Evolutionary conservation across 2,797 vertebrate species (phyloP), one percentile per base, ranked within the genome.

Genomic region (Chelmon rostratus): DNA sequence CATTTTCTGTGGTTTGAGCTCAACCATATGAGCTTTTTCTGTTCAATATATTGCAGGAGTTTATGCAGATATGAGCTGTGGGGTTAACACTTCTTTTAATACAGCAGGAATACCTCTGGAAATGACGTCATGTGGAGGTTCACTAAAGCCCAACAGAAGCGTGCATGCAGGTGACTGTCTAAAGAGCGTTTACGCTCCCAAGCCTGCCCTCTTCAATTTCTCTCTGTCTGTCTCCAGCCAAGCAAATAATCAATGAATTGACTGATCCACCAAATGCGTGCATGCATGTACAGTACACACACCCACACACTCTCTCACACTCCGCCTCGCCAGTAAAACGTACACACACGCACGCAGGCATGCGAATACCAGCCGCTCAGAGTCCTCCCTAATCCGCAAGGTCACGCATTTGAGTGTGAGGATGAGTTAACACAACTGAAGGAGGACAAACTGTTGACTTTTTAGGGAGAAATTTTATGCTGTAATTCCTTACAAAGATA

Each of bases 211-310:
- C 70, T 23, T 69, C 73, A 35, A 35, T 42, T 58, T 47, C 59
- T 40, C 18, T 63, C 74, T 85, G 85, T 88, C 61, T 87, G 79
- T 88, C 75, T 88, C 77, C 82, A 80, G 79, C 64, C 85, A 81
- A 73, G 76, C 89, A 88, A 77, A 76, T 77, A 89, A 86, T 86
- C 76, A 71, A 68, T 70, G 72, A 70, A 68, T 77, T 46, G 38
- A 61, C 79, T 70, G 76, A 76, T 76, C 44, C 67, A 77, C 15
- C 35, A 56, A 82, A 76, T 61, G 25, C 19, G 23, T 38, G 69
- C 85, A 78, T 77, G 80, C 50, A 84, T 68, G 62, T 76, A 61
- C 77, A 57, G 59, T 28, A 52, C 18, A 76, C 53, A 78, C 76
- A 80, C 77, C 42, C 79, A 72, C 85, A 59, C 73, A 57, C 50